Conservation (phyloP, 2,888 invertebrate species). For the Drosophila anomalata region DNA sequence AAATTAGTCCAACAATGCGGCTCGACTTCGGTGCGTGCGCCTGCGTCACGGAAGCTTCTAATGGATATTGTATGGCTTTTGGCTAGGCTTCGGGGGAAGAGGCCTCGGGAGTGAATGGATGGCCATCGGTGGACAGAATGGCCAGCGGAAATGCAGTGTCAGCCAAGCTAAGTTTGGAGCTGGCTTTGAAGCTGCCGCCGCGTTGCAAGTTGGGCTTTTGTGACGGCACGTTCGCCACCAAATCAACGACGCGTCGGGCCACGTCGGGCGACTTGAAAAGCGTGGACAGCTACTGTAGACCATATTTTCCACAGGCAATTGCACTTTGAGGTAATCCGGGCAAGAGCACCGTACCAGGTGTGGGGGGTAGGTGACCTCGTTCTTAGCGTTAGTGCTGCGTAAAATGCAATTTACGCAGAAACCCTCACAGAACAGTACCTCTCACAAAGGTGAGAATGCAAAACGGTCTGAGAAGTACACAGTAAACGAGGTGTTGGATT, state of each 20-base stretch:
- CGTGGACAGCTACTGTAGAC: constrained; percentile 32
- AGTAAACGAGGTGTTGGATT: constrained; percentile 28
- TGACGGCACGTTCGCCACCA: constrained; percentile 60
- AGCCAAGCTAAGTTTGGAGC: constrained; percentile 35
- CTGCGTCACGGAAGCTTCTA: constrained; percentile 51
- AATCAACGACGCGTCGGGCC: constrained; percentile 50
- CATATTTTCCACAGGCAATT: constrained; percentile 61
- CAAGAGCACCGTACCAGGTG: not conserved
- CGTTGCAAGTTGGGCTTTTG: constrained; percentile 37
- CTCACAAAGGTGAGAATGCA: constrained; percentile 44
- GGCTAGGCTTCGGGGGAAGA: not conserved
- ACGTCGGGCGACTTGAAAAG: constrained; percentile 68
- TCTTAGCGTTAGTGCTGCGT: constrained; percentile 56
- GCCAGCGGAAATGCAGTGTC: constrained; percentile 70
- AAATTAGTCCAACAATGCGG: constrained; percentile 58
- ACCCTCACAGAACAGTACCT: constrained; percentile 13
- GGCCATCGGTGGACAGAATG: constrained; percentile 6
- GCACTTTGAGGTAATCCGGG: constrained; percentile 51
- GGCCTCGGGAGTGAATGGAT: constrained; percentile 5
- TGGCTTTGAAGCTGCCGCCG: constrained; percentile 44
- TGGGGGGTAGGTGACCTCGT: constrained; percentile 55
- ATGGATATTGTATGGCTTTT: constrained; percentile 1
- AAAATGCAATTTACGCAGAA: constrained; percentile 67
- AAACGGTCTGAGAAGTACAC: constrained; percentile 37
- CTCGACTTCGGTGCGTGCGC: constrained; percentile 55